phyloP scores from a whole-genome alignment of 2,113 vertebrate species.

The Halcyon malimbica region DNA sequence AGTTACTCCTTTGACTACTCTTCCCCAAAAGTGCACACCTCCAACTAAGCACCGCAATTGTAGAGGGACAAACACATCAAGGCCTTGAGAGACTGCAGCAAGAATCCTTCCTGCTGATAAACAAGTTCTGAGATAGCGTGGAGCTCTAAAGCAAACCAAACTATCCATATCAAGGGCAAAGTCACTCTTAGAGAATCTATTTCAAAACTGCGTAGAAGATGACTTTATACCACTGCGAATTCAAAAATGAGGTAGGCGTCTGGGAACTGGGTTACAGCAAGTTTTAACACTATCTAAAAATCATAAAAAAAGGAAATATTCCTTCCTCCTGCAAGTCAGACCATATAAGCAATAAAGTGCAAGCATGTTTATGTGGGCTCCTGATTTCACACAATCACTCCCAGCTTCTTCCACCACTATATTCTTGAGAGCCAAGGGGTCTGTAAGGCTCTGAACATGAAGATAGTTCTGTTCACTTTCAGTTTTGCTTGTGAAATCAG shows the following conservation, averaged over 20 bases:
- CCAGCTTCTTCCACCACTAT: neutral
- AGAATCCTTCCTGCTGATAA: neutral
- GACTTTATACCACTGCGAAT: neutral
- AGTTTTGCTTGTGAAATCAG: neutral
- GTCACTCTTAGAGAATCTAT: neutral
- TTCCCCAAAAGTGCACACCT: neutral
- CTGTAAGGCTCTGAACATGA: neutral
- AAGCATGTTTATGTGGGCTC: neutral
- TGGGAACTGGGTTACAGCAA: neutral
- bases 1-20: neutral
- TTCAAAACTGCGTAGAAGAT: neutral
- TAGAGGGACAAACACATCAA: neutral
- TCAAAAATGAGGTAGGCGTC: neutral
- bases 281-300: neutral
- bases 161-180: neutral
- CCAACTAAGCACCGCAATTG: neutral
- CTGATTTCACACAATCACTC: neutral
- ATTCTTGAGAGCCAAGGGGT: neutral
- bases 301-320: neutral
- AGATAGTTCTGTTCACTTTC: neutral
- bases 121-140: neutral
- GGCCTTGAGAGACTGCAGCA: neutral
- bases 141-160: neutral
- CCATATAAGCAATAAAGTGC: neutral
- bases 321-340: neutral